phyloP scores from a whole-genome alignment of 2,113 vertebrate genomes.

The Microcebus griseorufus region DNA sequence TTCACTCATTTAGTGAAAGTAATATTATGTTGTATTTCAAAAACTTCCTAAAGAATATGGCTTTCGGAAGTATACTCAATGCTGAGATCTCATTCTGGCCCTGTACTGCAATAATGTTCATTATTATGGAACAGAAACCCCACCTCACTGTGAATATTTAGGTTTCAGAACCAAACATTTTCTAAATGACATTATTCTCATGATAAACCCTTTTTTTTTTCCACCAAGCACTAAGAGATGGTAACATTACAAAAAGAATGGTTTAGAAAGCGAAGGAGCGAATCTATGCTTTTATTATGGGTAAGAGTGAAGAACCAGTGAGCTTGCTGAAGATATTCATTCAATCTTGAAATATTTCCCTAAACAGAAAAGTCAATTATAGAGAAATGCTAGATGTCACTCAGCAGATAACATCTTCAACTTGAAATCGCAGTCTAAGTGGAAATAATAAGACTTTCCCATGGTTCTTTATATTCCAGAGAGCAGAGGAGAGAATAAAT shows the following conservation, averaged over 20 bases:
- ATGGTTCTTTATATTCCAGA: not conserved
- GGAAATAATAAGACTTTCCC: not conserved
- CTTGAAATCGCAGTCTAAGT: not conserved
- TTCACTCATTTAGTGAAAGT: not conserved
- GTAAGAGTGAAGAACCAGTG: not conserved
- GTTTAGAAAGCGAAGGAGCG: not conserved
- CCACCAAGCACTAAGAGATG: not conserved
- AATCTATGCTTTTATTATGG: not conserved
- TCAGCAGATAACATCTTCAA: not conserved
- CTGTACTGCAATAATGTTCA: not conserved
- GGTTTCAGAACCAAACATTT: not conserved
- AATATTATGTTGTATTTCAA: not conserved
- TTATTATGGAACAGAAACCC: not conserved
- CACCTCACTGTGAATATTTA: not conserved
- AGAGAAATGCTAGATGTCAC: not conserved
- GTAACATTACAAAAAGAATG: not conserved
- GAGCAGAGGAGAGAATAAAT: not conserved
- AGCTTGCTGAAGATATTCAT: not conserved
- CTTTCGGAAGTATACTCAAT: not conserved
- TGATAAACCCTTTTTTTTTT: not conserved
- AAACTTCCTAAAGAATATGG: not conserved
- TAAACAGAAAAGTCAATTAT: constrained; percentile 10
- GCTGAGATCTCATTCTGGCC: not conserved
- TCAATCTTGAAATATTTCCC: constrained; percentile 4
- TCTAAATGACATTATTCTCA: not conserved